A percentile compares a stretch with the other conserved stretches of the same genome.
These are phyloP conservation scores for Mastomys natalensis DNA, from an alignment of 2,113 vertebrate genomes.

Conservation along the genomic window DNA sequence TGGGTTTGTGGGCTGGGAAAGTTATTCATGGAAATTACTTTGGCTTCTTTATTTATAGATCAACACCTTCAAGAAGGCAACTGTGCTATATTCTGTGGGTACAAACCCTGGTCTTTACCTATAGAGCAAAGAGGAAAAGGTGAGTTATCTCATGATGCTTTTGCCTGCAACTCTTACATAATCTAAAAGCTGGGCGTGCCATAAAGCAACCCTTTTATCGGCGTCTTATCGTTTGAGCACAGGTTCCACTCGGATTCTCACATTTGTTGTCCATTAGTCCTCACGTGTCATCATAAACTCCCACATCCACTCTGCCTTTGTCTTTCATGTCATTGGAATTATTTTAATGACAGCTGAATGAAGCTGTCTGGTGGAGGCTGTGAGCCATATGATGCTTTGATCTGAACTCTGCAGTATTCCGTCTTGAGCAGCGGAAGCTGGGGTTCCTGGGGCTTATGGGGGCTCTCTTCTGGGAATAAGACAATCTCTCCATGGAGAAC, in stretches of 20 bases:
- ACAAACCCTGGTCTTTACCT: neutral
- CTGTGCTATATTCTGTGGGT: neutral
- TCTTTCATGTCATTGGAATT: neutral
- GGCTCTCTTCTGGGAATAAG: neutral
- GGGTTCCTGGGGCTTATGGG: neutral
- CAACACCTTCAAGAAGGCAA: neutral
- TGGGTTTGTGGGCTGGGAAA: neutral
- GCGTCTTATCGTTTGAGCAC: neutral
- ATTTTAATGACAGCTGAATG: constrained; percentile 45
- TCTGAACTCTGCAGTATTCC: neutral
- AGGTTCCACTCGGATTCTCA: neutral
- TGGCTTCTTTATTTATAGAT: neutral
- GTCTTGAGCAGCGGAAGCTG: neutral
- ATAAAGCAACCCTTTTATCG: neutral
- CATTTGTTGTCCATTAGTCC: neutral
- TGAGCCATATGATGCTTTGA: neutral
- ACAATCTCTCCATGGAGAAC: neutral
- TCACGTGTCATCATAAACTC: neutral
- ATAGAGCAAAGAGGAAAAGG: neutral
- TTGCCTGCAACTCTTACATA: neutral
- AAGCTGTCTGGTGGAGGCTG: neutral
- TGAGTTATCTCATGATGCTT: neutral
- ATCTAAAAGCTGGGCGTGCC: neutral
- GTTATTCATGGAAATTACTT: neutral
- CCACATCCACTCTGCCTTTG: constrained; percentile 8